These are phyloP conservation scores for Brachypodius melanocephalos DNA, from an alignment of 2,113 vertebrate species.

Conservation along the genomic window DNA sequence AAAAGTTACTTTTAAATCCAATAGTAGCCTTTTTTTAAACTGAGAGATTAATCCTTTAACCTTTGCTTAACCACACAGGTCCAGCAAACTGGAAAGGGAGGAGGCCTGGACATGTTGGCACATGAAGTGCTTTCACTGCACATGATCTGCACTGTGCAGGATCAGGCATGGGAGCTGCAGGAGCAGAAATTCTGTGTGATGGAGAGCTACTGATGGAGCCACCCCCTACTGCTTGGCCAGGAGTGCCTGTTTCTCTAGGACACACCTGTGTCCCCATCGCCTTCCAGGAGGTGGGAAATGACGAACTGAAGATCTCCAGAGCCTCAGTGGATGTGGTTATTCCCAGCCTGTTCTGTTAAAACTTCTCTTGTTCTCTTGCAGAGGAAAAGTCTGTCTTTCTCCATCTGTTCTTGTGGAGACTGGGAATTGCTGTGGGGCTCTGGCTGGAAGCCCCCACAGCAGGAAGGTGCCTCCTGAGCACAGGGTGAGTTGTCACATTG, in stretches of 20 bases:
- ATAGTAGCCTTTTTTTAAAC: not conserved
- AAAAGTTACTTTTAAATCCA: not conserved
- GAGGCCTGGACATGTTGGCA: rapidly evolving
- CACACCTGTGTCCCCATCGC: not conserved
- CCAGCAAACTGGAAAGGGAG: not conserved
- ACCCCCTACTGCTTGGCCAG: not conserved
- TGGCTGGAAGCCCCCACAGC: rapidly evolving
- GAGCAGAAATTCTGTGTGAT: not conserved
- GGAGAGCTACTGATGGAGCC: not conserved
- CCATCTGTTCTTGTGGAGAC: not conserved
- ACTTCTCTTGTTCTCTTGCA: not conserved
- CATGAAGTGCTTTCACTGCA: not conserved
- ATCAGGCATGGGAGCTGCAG: not conserved
- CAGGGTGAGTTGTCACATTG: not conserved
- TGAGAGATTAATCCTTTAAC: not conserved
- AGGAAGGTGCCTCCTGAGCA: not conserved
- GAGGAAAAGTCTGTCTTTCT: not conserved
- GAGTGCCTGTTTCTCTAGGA: not conserved
- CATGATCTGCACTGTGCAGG: no score
- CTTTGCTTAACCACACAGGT: not conserved
- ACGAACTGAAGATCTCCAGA: not conserved
- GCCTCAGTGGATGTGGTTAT: not conserved
- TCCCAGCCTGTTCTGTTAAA: not conserved
- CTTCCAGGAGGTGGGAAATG: not conserved
- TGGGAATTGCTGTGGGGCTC: not conserved